phyloP scores from a whole-genome alignment of 1,140 invertebrate genomes.

The Neomicropteryx cornuta region DNA sequence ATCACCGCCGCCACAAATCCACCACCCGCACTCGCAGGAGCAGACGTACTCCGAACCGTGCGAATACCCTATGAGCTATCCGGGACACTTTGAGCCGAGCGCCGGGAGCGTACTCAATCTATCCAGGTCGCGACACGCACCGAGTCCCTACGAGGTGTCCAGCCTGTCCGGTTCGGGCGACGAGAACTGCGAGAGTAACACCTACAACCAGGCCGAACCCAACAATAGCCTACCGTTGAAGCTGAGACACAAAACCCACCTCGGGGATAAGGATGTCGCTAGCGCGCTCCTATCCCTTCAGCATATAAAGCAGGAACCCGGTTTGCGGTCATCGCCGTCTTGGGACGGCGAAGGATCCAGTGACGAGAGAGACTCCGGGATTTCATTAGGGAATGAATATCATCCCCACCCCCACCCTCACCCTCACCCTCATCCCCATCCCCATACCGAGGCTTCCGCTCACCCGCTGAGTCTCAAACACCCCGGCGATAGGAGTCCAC shows the following conservation, averaged over 20 bases:
- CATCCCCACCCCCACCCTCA: conserved; percentile 28
- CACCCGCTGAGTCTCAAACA: conserved; percentile 13
- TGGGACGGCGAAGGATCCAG: conserved; percentile 77
- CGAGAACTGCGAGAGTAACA: conserved; percentile 43
- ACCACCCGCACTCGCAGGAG: conserved; percentile 40
- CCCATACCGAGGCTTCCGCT: too few species aligned
- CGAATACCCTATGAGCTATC: conserved; percentile 25
- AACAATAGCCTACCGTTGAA: conserved; percentile 64
- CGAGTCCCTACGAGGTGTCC: conserved; percentile 57
- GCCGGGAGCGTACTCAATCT: conserved; percentile 56
- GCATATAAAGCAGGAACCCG: conserved; percentile 74
- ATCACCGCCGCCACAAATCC: conserved; percentile 33
- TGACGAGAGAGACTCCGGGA: conserved; percentile 80
- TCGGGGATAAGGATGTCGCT: conserved; percentile 78
- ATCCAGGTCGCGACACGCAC: conserved; percentile 41
- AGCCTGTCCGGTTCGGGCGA: conserved; percentile 62
- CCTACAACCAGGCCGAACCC: conserved; percentile 27
- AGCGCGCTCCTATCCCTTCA: conserved; percentile 65
- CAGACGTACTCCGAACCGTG: conserved; percentile 34
- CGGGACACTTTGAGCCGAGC: conserved; percentile 35
- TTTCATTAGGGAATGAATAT: conserved; percentile 57
- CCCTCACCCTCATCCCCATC: too few species aligned
- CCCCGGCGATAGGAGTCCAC: conserved; percentile 26
- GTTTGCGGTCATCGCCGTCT: conserved; percentile 59
- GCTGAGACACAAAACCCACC: conserved; percentile 81